phyloP scores from a whole-genome alignment of 1,140 invertebrate species.

The Meloidogyne hapla region DNA sequence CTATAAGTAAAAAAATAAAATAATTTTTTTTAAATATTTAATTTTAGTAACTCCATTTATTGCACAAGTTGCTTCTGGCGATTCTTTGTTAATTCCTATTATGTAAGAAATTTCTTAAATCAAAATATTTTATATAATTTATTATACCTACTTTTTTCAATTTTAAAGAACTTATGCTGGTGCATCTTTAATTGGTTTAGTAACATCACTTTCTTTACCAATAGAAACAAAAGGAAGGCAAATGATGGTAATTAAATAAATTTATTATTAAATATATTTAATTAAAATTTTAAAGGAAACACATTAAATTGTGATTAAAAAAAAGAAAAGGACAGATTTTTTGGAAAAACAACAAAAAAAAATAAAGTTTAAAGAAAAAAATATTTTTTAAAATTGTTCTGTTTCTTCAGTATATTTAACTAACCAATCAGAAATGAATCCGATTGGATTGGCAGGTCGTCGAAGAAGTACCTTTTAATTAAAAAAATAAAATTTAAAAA shows the following conservation, averaged over 20 bases:
- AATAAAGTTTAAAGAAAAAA: too few relatives aligned
- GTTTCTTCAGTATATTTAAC: conserved; percentile 53
- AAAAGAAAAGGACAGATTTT: too few relatives aligned
- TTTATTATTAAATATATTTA: neutral
- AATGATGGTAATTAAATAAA: conserved; percentile 50
- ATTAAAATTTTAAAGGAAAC: neutral
- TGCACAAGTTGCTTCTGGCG: conserved; percentile 79
- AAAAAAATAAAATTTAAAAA: neutral
- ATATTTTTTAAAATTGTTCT: neutral
- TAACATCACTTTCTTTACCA: conserved; percentile 75
- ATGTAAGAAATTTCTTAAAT: conserved; percentile 48
- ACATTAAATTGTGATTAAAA: neutral
- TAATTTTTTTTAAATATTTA: neutral
- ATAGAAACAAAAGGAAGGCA: conserved; percentile 75
- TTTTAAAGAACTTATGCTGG: conserved; percentile 71
- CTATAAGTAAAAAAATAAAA: conserved; percentile 69
- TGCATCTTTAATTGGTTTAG: conserved; percentile 74
- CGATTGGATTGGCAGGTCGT: conserved; percentile 60
- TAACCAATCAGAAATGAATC: conserved; percentile 62
- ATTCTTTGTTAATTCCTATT: conserved; percentile 74
- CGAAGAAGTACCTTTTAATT: conserved; percentile 39
- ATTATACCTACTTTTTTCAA: neutral
- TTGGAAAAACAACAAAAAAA: too few relatives aligned
- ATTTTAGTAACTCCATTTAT: conserved; percentile 79
- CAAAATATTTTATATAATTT: neutral